These are phyloP conservation scores for Holothuria glaberrima DNA, from an alignment of 35 echinoderm and acorn worm genomes.

Conservation along the genomic window DNA sequence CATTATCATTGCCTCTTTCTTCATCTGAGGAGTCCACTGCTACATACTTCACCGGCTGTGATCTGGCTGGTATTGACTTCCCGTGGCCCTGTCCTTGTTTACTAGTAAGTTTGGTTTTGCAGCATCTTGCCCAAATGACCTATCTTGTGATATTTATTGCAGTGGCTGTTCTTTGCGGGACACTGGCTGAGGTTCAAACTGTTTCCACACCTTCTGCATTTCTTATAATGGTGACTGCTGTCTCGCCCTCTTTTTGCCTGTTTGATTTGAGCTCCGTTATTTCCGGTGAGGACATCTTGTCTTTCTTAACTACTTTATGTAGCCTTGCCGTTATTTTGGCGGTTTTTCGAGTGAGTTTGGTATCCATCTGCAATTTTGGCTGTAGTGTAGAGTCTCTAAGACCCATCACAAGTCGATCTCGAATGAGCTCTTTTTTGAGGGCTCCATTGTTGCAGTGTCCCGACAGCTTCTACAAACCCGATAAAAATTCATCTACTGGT, in stretches of 20 bases:
- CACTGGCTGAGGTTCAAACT: neutral
- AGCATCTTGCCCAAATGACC: neutral
- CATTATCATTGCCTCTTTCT: neutral
- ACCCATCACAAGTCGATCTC: constrained; percentile 31
- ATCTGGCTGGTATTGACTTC: neutral
- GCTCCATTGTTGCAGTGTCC: constrained; percentile 10
- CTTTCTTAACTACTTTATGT: neutral
- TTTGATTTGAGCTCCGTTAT: neutral
- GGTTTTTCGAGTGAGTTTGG: neutral
- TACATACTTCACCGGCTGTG: neutral
- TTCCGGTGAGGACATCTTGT: neutral
- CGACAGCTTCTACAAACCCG: constrained; percentile 16
- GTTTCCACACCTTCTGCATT: neutral
- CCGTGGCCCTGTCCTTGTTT: neutral
- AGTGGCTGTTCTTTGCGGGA: neutral
- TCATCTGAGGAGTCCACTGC: neutral
- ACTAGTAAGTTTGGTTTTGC: neutral
- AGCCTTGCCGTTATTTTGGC: neutral
- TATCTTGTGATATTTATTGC: neutral
- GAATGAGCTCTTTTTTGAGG: constrained; percentile 37
- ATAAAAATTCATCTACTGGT: constrained; percentile 12
- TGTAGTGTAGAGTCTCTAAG: constrained; percentile 1
- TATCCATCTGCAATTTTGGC: constrained; percentile 8
- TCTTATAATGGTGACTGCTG: no score
- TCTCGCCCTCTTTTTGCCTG: neutral